Percentiles rank a stretch among this genome's conserved stretches.
These are phyloP conservation scores for Eilema depressum DNA, from an alignment of 2,888 invertebrate species.

Conservation along the genomic window DNA sequence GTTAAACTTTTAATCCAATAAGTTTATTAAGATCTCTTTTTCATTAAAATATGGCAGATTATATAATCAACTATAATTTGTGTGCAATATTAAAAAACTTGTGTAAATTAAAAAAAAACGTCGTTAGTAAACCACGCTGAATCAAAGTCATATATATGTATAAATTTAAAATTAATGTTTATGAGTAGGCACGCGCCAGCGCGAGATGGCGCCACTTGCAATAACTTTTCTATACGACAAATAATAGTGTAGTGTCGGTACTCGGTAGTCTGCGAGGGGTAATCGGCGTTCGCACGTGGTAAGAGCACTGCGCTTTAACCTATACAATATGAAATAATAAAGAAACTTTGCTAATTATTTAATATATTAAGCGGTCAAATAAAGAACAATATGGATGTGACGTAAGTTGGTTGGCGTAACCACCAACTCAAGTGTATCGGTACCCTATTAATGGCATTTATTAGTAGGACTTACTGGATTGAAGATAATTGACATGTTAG, in stretches of 20 bases:
- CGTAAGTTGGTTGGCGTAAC: background rate
- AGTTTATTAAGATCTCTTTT: background rate
- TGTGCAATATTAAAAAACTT: background rate
- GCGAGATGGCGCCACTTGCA: conserved; percentile 54
- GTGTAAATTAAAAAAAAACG: conserved; percentile 16
- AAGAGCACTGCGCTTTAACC: conserved; percentile 1
- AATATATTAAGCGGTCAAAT: background rate
- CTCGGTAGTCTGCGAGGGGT: conserved; percentile 34
- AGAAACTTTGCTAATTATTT: background rate
- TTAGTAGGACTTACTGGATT: background rate
- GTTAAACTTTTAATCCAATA: background rate
- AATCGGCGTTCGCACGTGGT: conserved; percentile 9
- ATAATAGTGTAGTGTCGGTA: conserved; percentile 29
- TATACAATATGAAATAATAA: background rate
- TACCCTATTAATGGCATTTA: too few species aligned
- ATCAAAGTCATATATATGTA: conserved; percentile 18
- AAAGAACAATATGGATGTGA: background rate
- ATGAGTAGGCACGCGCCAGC: conserved; percentile 51
- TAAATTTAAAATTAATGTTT: conserved; percentile 31
- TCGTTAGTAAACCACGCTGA: conserved; percentile 29
- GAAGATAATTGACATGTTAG: background rate
- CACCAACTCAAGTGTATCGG: background rate
- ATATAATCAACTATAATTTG: background rate
- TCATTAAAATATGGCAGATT: background rate
- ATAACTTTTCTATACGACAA: conserved; percentile 66